Conservation (phyloP, 2,797 vertebrate species). For the Sternarchorhynchus goeldii region DNA sequence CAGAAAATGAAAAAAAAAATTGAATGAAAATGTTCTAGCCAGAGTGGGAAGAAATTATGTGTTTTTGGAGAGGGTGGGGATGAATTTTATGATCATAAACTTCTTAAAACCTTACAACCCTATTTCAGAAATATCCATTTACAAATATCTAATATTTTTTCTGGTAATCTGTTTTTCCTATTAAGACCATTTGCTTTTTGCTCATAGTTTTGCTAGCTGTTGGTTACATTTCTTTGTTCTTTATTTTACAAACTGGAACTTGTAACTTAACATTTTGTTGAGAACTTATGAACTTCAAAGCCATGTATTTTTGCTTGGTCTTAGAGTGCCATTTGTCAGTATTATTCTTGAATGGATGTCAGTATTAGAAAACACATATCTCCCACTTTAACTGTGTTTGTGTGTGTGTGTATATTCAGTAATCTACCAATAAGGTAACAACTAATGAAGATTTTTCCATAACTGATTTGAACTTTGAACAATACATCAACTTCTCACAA, state of each 20-base stretch:
- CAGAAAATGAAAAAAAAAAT: not conserved
- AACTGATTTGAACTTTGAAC: not conserved
- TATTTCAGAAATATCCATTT: not conserved
- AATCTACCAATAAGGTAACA: constrained; percentile 31
- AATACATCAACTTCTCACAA: not conserved
- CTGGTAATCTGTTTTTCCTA: constrained; percentile 16
- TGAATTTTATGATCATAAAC: not conserved
- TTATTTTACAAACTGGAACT: constrained; percentile 67
- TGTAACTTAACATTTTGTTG: constrained; percentile 53
- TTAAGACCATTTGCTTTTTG: constrained; percentile 20
- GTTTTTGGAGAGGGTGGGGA: not conserved
- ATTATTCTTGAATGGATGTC: constrained; percentile 53
- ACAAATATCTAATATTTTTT: not conserved
- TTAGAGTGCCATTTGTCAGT: constrained; percentile 52
- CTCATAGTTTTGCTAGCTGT: constrained; percentile 29
- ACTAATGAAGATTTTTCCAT: constrained; percentile 33
- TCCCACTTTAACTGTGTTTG: constrained; percentile 24
- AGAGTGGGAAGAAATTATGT: no score
- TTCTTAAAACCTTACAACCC: constrained; percentile 9
- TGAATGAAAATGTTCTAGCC: not conserved
- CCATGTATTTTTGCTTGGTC: constrained; percentile 32
- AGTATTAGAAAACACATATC: constrained; percentile 53
- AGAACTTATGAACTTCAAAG: constrained; percentile 39
- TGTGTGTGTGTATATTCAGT: not conserved
- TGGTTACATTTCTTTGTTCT: constrained; percentile 16